Base-by-base conservation (phyloP, 23 tunicate genomes). In the Aplidium turbinatum region DNA sequence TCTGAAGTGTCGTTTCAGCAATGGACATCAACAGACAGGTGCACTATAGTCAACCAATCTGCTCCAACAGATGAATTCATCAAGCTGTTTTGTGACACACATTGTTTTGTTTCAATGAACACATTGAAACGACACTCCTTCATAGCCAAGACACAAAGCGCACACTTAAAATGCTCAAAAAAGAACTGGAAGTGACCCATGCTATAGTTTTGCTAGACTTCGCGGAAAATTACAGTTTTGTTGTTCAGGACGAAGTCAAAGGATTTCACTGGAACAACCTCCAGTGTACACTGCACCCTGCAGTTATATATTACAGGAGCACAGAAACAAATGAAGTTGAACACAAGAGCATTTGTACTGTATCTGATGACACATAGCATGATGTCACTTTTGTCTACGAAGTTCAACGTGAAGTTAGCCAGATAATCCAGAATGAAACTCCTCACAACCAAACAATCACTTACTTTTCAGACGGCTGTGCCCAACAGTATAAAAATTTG, bases 261-360 rank as follows among this genome's bases (percentile, higher is more conserved):
- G 4, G 33, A 4, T 65, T 35, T 65, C 72, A 65, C 38, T 65
- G 72, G 72, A 65, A 65, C 72, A 65, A 65, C 22, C 18, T 2
- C n/a, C 72, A 65, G 22, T 65, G 72, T 38, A 11, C 72, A 19
- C 50, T 65, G 4, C 72, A 65, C 50, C 72, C 72, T 35, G 72
- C 22, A 19, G 24, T 65, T 4, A 36, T 65, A 16, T 65, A 65
- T 30, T 65, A 35, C 28, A 11, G 4, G 23, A 7, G 9, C 3
- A 3, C 18, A 20, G 21, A 31, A 16, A 35, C 72, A 19, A 9
- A 65, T 11, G 7, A 35, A 3, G 5, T 65, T 7, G n/a, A 29
- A 26, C 5, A 7, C 50, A 65, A 65, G 23, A 35, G 50, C 22
- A 3, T 65, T 13, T 65, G 72, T 38, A 35, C 38, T 16, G 25